phyloP scores from a whole-genome alignment of 2,888 invertebrate genomes.

The Melanotus villosus region DNA sequence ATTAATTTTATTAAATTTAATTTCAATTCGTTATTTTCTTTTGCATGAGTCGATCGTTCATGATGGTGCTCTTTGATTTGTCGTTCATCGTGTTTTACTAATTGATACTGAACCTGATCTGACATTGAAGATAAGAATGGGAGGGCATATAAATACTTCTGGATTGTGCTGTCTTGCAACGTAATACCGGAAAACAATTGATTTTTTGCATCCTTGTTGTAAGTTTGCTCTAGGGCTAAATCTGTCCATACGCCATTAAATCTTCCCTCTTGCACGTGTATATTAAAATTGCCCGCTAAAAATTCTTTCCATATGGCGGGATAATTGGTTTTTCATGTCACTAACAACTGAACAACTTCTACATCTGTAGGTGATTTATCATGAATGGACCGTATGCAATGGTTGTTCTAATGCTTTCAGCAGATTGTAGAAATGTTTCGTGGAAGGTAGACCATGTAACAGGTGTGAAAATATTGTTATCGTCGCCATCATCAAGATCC shows the following conservation, averaged over 20 bases:
- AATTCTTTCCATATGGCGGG: background rate
- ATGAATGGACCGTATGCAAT: slow-evolving; percentile 16
- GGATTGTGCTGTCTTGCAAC: slow-evolving; percentile 15
- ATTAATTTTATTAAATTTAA: slow-evolving; percentile 1
- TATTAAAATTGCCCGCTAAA: slow-evolving; percentile 1
- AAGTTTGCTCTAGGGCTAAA: slow-evolving; percentile 28
- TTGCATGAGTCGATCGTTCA: background rate
- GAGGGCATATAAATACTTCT: slow-evolving; percentile 12
- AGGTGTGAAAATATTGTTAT: no score
- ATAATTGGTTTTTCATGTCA: background rate
- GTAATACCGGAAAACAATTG: slow-evolving; percentile 23
- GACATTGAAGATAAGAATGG: background rate
- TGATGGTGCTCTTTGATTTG: background rate
- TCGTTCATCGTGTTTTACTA: background rate
- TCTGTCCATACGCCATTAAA: slow-evolving; percentile 35
- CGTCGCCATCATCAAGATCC: no score
- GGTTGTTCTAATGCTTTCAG: no score
- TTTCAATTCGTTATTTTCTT: background rate
- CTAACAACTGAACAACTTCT: no score
- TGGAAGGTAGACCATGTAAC: no score
- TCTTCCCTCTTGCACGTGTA: slow-evolving; percentile 10
- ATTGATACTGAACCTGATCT: background rate
- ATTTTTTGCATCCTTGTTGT: slow-evolving; percentile 23
- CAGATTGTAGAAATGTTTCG: no score
- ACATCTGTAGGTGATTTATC: no score